Base-by-base conservation (phyloP, 2,797 vertebrate genomes). In the Enteromius paludinosus region DNA sequence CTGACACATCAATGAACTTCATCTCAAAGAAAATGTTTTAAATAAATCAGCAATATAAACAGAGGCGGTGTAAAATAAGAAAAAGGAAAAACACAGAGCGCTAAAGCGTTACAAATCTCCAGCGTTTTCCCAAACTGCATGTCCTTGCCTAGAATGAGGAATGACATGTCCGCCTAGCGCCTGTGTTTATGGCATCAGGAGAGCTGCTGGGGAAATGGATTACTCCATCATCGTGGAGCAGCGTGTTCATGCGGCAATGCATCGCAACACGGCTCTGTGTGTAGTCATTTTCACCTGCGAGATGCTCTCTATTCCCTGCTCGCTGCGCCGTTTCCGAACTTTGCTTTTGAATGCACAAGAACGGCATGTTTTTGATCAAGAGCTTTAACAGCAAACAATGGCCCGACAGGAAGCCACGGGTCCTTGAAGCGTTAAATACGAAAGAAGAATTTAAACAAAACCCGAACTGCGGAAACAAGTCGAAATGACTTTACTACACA, bases 31-130 rank as follows among this genome's bases (percentile, higher is more conserved):
- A 92, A 89, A 85, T 90, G 89, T 92, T 92, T 90, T 87, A 92
- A 93, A 94, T 93, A 94, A 94, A 95, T 95, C 93, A 93, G 85
- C 87, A 91, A 88, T 93, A 93, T 93, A 94, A 94, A 95, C 89
- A 93, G 89, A 91, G 90, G 86, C 89, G 89, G 88, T 86, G 91
- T 90, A 88, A 72, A 68, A 84, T 45, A 62, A 76, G 70, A 82
- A 64, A 70, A 18, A 43, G 75, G 33, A 76, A 81, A 76, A 83
- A 70, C 91, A 92, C 87, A 83, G 91, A 93, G 90, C 92, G 83
- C 88, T 92, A 93, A 93, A 92, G 91, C 90, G 90, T 93, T 93
- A 94, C 92, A 95, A 94, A 94, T 94, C 91, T 91, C 88, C 33
- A 72, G 90, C 87, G 89, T 92, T 93, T 93, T 92, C 87, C 84